Evolutionary conservation across 2,797 vertebrate species (phyloP).

Genomic region (Clarias platycephalus): DNA sequence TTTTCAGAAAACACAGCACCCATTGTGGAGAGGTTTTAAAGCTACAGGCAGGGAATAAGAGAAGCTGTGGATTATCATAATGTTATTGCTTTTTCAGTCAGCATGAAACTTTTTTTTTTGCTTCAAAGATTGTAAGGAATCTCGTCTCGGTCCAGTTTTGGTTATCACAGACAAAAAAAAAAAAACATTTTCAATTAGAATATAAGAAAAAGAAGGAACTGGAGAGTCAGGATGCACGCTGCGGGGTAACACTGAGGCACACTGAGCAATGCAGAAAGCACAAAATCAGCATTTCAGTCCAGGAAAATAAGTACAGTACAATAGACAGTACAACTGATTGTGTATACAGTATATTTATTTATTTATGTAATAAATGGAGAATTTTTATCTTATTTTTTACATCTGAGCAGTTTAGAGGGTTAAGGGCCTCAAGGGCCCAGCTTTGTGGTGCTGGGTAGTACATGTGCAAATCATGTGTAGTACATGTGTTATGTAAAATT

Average conservation of each 20-base stretch:
- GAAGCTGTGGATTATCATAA: constrained; percentile 38
- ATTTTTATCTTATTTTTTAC: background rate
- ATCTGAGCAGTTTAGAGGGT: no score
- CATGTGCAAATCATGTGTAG: no score
- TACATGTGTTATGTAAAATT: no score
- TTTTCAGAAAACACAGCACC: constrained; percentile 25
- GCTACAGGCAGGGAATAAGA: constrained; percentile 25
- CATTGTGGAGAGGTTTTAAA: constrained; percentile 36
- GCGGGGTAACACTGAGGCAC: background rate
- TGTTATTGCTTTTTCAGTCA: constrained; percentile 47
- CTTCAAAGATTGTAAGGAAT: constrained; percentile 26
- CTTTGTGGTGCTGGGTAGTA: no score
- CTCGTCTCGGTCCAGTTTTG: constrained; percentile 31
- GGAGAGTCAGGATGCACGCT: background rate
- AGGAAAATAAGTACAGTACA: background rate
- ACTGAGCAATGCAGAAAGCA: background rate
- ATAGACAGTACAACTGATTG: background rate
- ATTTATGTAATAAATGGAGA: background rate
- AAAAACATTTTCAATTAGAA: background rate
- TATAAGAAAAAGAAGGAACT: background rate
- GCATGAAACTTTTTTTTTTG: constrained; percentile 16
- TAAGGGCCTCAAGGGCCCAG: no score
- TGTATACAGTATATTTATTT: no score
- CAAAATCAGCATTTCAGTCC: background rate
- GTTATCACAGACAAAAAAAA: background rate